Percentiles rank a stretch among this genome's conserved stretches.
Evolutionary conservation across 2,888 invertebrate genomes (phyloP).

Genomic region (Portevinia maculata): DNA sequence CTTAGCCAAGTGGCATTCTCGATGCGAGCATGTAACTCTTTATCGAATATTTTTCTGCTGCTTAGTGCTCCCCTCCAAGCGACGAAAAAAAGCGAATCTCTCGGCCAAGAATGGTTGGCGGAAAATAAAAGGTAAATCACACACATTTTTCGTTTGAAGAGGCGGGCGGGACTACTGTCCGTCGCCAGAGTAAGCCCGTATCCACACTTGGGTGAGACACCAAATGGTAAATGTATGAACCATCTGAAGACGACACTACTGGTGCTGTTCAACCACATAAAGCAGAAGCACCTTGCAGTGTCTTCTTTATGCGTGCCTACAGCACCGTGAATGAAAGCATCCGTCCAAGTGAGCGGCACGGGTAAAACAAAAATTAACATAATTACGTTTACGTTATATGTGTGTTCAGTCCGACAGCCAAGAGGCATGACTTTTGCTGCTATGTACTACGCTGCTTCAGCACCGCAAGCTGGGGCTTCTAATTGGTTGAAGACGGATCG

Average conservation of each 20-base stretch:
- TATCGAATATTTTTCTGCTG: conserved; percentile 71
- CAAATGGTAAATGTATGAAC: conserved; percentile 21
- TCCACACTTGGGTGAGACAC: conserved; percentile 19
- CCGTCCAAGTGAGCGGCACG: conserved; percentile 3
- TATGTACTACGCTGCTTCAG: conserved; percentile 29
- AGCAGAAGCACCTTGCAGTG: conserved; percentile 65
- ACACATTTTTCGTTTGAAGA: conserved; percentile 61
- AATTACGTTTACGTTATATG: conserved; percentile 40
- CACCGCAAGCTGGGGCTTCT: conserved; percentile 51
- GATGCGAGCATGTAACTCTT: conserved; percentile 74
- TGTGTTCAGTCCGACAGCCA: conserved; percentile 50
- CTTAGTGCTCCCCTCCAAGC: conserved; percentile 64
- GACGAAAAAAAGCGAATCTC: conserved; percentile 62
- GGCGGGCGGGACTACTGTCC: conserved; percentile 73
- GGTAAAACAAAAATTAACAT: conserved; percentile 67
- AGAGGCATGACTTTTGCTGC: conserved; percentile 20
- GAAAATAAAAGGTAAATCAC: conserved; percentile 72
- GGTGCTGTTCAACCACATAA: conserved; percentile 43
- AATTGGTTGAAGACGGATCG: conserved; percentile 62
- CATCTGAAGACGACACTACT: conserved; percentile 66
- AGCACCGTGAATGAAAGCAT: conserved; percentile 11
- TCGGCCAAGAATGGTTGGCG: conserved; percentile 69
- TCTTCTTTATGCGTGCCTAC: conserved; percentile 58
- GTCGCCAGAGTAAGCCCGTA: conserved; percentile 11
- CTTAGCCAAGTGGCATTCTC: conserved; percentile 70